Conservation (phyloP, 23 tunicate genomes). For the Pegea sp. region DNA sequence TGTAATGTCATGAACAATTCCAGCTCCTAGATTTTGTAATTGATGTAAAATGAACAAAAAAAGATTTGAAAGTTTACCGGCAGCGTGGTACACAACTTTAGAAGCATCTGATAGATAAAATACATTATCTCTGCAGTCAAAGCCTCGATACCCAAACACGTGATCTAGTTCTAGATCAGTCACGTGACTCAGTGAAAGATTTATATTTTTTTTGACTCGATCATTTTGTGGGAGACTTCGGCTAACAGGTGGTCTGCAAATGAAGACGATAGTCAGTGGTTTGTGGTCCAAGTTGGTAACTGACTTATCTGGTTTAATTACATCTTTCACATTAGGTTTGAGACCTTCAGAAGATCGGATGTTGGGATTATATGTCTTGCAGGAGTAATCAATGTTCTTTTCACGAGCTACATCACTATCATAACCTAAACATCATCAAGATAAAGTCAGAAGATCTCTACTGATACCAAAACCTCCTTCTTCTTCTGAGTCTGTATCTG, state of each 20-base stretch:
- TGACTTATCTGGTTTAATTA: conserved; percentile 24
- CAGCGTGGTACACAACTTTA: conserved; percentile 79
- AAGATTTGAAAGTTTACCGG: too few relatives aligned
- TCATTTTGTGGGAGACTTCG: conserved; percentile 24
- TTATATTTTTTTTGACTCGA: conserved; percentile 5
- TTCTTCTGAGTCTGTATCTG: conserved; percentile 87
- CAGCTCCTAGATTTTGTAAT: conserved; percentile 27
- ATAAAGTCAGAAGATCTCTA: neutral
- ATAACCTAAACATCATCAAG: conserved; percentile 17
- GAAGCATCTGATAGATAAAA: conserved; percentile 47
- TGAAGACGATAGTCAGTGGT: too few relatives aligned
- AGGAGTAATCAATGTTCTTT: conserved; percentile 68
- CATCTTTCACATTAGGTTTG: conserved; percentile 27
- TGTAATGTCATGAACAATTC: conserved; percentile 56
- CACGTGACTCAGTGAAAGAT: conserved; percentile 12
- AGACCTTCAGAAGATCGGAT: conserved; percentile 27
- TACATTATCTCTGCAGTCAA: conserved; percentile 87
- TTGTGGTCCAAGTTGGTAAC: too few relatives aligned
- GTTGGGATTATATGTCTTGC: conserved; percentile 37
- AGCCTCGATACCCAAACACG: conserved; percentile 94
- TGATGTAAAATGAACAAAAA: too few relatives aligned
- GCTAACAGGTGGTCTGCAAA: conserved; percentile 26
- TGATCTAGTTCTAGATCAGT: conserved; percentile 52
- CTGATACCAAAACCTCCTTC: conserved; percentile 24
- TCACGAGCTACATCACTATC: conserved; percentile 91